A percentile compares a stretch with the other conserved stretches of the same genome.
phyloP scores from a whole-genome alignment of 2,113 vertebrate genomes.

The Acrocephalus kingi region DNA sequence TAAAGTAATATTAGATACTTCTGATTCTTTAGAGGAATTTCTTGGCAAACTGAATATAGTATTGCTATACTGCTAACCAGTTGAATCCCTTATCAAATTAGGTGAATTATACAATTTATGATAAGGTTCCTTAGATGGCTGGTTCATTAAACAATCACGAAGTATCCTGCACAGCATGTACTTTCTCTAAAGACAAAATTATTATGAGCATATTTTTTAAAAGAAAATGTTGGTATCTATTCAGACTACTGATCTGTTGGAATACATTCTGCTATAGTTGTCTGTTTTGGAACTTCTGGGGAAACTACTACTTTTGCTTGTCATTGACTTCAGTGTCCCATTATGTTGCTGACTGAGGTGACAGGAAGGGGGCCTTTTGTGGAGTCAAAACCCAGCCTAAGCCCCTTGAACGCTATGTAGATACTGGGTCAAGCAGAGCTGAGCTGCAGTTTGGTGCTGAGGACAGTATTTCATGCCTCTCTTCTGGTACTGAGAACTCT shows the following conservation, averaged over 20 bases:
- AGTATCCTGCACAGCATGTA: neutral
- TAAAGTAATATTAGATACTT: neutral
- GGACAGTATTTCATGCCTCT: neutral
- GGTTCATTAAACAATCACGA: neutral
- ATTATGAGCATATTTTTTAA: neutral
- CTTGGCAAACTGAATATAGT: neutral
- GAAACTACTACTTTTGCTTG: neutral
- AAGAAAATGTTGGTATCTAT: neutral
- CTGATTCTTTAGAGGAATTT: neutral
- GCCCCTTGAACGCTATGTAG: neutral
- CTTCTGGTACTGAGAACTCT: neutral
- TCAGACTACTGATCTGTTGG: neutral
- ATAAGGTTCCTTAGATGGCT: neutral
- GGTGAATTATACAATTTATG: neutral
- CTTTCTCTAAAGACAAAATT: neutral
- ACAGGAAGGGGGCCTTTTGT: fast-evolving
- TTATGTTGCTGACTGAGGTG: neutral
- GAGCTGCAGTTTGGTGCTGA: neutral
- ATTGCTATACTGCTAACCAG: neutral
- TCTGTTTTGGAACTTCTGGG: neutral
- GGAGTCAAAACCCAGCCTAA: neutral
- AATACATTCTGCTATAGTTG: neutral
- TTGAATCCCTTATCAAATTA: neutral
- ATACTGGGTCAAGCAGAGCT: neutral
- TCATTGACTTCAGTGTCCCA: neutral